Evolutionary conservation across 2,888 invertebrate species (phyloP), one percentile per base, ranked within the genome.

Genomic region (Acrobasis suavella): DNA sequence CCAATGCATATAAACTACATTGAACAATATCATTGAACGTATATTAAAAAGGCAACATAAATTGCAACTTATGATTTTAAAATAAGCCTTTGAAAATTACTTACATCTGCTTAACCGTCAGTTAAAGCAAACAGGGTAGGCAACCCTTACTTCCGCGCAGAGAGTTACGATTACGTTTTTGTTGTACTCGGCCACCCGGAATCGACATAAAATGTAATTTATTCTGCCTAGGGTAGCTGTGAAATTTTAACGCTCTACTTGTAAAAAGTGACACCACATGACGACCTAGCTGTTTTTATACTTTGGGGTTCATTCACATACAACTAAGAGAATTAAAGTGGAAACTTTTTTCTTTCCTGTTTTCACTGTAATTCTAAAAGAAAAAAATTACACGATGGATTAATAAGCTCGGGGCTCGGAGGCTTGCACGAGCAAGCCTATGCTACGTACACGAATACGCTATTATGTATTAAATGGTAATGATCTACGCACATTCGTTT

Each of bases 171-270:
- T 83, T 81, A 80, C 74, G 78, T 86, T 86, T 89, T 86, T 85
- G 82, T 86, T 75, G 82, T 81, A 77, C 69, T 32, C 77, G 91
- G 81, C 91, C 91, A 91, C 91, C 91, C 91, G 84, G 88, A 87
- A 87, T 85, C 81, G 79, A 87, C 85, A 88, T 87, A 86, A 88
- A 89, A 78, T 32, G 81, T 91, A 89, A 91, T 88, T 90, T 90
- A 90, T 90, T 85, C 82, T 72, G 74, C 75, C 82, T 85, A 84
- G 88, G 89, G 87, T 87, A 84, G 83, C 86, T 86, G 87, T 87
- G 89, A 88, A 88, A 88, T 88, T 87, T 83, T 85, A 83, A 87
- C 83, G 84, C 82, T 78, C 70, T 76, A 74, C 78, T 76, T 81
- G 79, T 86, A 91, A 91, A 89, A 89, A 86, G 67, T 82, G 75